Evolutionary conservation across 2,797 vertebrate species (phyloP).

Genomic region (Myotis daubentonii): DNA sequence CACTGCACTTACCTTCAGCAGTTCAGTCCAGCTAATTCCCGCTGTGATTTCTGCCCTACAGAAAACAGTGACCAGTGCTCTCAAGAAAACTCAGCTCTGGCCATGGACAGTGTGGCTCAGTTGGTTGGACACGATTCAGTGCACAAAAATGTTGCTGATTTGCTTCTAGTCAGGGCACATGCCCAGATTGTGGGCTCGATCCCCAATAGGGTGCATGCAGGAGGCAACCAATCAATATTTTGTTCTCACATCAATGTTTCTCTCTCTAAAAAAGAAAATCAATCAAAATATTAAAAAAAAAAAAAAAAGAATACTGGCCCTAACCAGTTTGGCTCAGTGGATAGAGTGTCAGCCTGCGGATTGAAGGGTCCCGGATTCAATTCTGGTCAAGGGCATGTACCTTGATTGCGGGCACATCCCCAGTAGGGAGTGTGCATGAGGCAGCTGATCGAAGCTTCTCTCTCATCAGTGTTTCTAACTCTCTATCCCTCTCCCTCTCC

Average conservation of each 20-base stretch:
- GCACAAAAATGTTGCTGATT: not conserved
- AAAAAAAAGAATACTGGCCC: too few species aligned
- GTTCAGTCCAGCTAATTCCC: not conserved
- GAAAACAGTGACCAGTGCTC: not conserved
- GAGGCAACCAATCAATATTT: not conserved
- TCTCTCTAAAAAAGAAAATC: not conserved
- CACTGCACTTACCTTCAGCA: not conserved
- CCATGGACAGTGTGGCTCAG: not conserved
- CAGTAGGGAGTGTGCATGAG: too few species aligned
- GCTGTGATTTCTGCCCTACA: not conserved
- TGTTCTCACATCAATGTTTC: not conserved
- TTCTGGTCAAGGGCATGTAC: too few species aligned
- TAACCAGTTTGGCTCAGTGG: too few species aligned
- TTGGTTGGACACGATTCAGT: not conserved
- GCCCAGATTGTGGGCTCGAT: not conserved
- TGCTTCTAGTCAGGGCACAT: not conserved
- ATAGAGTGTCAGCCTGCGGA: too few species aligned
- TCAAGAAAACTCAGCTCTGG: not conserved
- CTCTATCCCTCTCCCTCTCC: too few species aligned
- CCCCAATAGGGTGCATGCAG: not conserved
- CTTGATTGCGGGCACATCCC: too few species aligned
- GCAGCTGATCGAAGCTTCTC: too few species aligned
- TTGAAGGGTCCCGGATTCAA: too few species aligned
- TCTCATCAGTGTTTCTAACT: too few species aligned
- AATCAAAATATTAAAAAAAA: not conserved